Conservation (phyloP, 64 coral and sea anemone genomes). For the Montipora capricornis region DNA sequence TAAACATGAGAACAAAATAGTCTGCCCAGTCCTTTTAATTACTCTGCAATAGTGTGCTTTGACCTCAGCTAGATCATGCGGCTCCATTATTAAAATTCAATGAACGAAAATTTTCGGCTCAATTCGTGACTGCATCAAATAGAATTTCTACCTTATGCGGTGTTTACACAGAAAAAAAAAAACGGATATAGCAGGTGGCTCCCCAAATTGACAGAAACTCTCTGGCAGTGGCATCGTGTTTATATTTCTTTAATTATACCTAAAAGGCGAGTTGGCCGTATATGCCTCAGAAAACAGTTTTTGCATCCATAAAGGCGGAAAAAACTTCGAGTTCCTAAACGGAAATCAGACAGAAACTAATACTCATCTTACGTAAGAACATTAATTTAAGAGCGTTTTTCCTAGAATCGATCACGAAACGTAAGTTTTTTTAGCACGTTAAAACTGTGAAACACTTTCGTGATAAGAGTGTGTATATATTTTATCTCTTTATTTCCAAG, state of each 20-base stretch:
- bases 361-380: background rate
- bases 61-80: background rate
- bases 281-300: background rate
- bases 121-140: background rate
- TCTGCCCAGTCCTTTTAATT: background rate
- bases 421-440: background rate
- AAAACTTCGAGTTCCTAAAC: background rate
- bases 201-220: background rate
- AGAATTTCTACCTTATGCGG: background rate
- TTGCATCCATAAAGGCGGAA: background rate
- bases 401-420: background rate
- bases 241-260: slow-evolving; percentile 16
- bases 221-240: background rate
- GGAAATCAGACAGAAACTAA: background rate
- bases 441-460: background rate
- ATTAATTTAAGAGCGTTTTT: background rate
- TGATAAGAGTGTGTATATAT: background rate
- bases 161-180: background rate
- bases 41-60: background rate
- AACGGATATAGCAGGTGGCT: background rate
- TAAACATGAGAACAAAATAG: background rate
- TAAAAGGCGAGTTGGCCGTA: background rate
- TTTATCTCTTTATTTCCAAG: background rate
- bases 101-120: background rate
- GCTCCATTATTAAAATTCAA: background rate